Percentiles rank a stretch among this genome's conserved stretches.
Conservation (phyloP, 1,140 invertebrate genomes). For the Oryzaephilus surinamensis region DNA sequence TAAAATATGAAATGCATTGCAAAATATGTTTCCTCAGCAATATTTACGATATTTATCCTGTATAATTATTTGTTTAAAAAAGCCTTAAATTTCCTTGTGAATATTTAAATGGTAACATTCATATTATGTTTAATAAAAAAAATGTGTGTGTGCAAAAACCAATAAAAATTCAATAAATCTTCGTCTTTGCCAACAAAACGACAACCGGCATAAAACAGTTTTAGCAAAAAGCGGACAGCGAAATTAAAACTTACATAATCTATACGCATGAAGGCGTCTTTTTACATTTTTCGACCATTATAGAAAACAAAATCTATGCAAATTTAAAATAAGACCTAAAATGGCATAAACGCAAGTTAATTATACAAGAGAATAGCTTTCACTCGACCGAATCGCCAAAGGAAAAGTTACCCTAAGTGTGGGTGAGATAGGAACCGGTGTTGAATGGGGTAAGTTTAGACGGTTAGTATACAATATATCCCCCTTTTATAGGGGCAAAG, state of each 20-base stretch:
- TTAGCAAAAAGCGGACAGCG: slow-evolving; percentile 18
- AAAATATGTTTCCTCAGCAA: too few relatives aligned
- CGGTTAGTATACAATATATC: too few relatives aligned
- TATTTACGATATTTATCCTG: too few relatives aligned
- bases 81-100: too few relatives aligned
- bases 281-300: slow-evolving; percentile 19
- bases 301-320: slow-evolving; percentile 27
- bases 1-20: too few relatives aligned
- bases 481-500: slow-evolving; percentile 27
- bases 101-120: too few relatives aligned
- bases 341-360: slow-evolving; percentile 33
- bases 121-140: too few relatives aligned
- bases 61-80: too few relatives aligned
- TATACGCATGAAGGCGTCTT: slow-evolving; percentile 30
- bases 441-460: slow-evolving; percentile 22
- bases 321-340: slow-evolving; percentile 31
- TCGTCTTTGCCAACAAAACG: slow-evolving; percentile 23
- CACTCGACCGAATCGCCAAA: slow-evolving; percentile 18
- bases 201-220: slow-evolving; percentile 7
- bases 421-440: slow-evolving; percentile 26
- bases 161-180: slow-evolving; percentile 29
- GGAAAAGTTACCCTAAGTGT: slow-evolving; percentile 25
- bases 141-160: slow-evolving; percentile 14
- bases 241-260: slow-evolving; percentile 34
- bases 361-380: slow-evolving; percentile 31